These are phyloP conservation scores for Allolobophora icterica DNA, from an alignment of 2,888 invertebrate genomes.

Conservation along the genomic window DNA sequence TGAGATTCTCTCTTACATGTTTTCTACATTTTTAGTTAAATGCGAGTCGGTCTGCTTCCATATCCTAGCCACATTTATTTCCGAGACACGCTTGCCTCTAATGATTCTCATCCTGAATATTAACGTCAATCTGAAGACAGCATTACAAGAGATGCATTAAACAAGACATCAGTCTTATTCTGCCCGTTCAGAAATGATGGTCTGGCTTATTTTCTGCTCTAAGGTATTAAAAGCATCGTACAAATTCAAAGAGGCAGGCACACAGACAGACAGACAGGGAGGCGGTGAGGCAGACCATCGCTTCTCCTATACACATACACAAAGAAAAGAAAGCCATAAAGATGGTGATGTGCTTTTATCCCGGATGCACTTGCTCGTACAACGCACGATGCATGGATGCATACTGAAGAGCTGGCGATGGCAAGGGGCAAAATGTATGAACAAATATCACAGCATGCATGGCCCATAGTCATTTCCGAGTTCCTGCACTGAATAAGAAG, in stretches of 20 bases:
- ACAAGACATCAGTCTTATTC: background rate
- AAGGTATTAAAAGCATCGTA: background rate
- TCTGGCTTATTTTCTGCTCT: background rate
- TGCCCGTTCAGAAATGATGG: background rate
- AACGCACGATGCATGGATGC: background rate
- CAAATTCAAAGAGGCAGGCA: background rate
- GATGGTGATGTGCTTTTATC: background rate
- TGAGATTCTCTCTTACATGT: too few species aligned
- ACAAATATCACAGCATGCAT: background rate
- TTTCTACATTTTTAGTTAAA: too few species aligned
- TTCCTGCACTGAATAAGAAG: background rate
- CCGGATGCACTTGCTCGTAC: background rate
- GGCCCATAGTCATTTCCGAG: background rate
- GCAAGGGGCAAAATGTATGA: constrained; percentile 8
- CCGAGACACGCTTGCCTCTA: too few species aligned
- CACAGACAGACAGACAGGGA: background rate
- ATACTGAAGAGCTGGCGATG: background rate
- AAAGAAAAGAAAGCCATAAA: constrained; percentile 11
- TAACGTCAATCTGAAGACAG: background rate
- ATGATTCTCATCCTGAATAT: too few species aligned
- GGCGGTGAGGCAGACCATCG: background rate
- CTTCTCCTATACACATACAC: background rate
- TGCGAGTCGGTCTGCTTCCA: too few species aligned
- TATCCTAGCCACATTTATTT: too few species aligned
- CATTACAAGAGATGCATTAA: background rate